Evolutionary conservation across 2,888 invertebrate species (phyloP).

Genomic region (Ryuthela nishihirai): DNA sequence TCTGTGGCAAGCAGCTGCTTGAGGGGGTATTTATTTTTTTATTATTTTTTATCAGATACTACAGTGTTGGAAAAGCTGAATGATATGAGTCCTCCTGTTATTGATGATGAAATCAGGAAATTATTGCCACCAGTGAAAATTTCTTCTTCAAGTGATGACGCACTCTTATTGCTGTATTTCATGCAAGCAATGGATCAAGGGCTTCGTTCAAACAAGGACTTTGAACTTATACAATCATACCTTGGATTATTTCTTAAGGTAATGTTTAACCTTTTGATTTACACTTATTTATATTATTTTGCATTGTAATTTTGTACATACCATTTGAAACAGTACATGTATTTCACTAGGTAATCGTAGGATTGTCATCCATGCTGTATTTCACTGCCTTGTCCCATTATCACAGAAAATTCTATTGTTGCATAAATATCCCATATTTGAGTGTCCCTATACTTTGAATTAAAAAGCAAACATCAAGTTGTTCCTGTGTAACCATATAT

Average conservation of each 20-base stretch:
- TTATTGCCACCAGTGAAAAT: slow-evolving; percentile 70
- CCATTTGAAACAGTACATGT: no score
- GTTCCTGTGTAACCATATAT: no score
- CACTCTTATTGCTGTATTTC: slow-evolving; percentile 70
- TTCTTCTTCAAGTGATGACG: no score
- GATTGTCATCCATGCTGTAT: not conserved
- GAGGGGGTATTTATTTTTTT: not conserved
- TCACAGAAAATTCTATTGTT: not conserved
- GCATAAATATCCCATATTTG: no score
- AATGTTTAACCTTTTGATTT: slow-evolving; percentile 57
- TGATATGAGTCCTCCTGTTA: slow-evolving; percentile 70
- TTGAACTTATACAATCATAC: slow-evolving; percentile 87
- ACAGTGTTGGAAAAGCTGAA: slow-evolving; percentile 63
- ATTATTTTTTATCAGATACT: slow-evolving; percentile 45
- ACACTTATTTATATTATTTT: not conserved
- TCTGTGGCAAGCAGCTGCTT: no score
- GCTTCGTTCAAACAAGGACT: slow-evolving; percentile 71
- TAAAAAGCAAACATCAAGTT: no score
- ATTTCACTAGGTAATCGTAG: no score
- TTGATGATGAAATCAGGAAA: slow-evolving; percentile 81
- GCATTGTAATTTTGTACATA: no score
- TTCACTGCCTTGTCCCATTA: not conserved
- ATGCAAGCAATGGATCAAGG: slow-evolving; percentile 67
- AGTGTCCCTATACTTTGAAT: no score
- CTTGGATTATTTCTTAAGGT: slow-evolving; percentile 80